Base-by-base conservation (phyloP, 1,140 invertebrate genomes). In the Caerostris darwini region DNA sequence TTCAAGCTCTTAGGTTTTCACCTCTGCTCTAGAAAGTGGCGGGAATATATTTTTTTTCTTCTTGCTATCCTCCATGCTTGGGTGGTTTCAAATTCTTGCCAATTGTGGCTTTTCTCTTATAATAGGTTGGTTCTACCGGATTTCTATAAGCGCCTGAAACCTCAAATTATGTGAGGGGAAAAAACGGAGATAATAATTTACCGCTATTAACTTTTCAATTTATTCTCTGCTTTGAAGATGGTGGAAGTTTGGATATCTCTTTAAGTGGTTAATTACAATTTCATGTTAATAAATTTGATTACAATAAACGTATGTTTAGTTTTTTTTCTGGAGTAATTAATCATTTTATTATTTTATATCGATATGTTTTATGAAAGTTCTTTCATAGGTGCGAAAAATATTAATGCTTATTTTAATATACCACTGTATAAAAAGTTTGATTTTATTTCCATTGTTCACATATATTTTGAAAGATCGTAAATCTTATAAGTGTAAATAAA, bases 131-230 rank as follows among this genome's bases (percentile, higher is more conserved):
- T 14, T 10, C 7, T 8, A 50, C 71, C 8, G 19, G 3, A 10
- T 10, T 14, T 50, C 71, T 50, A 77, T 77, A 77, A 77, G 34
- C 53, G 71, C 71, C 71, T 77, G 71, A 10, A 77, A 77, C 71
- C 71, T 50, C 71, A 77, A 77, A 77, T 77, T 77, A 77, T 34
- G 53, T 12, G 34, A 77, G 71, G 34, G 12, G 71, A 12, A 5
- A 14, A 64, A 64, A 64, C 10, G 71, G 53, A 77, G 71, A 77
- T 77, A 77, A 50, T 77, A 77, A 77, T 77, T 77, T 77, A 77
- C 71, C 71, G 71, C 71, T 77, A 77, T 77, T 77, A 77, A 50
- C 50, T 77, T 77, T 77, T 77, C 71, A 77, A 53, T 77, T 77
- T 77, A 50, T 50, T 12, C 8, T 34, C 34, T 34, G 34, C 71